Conservation (phyloP, 35 echinoderm and acorn worm species). For the Chiridota heheva region DNA sequence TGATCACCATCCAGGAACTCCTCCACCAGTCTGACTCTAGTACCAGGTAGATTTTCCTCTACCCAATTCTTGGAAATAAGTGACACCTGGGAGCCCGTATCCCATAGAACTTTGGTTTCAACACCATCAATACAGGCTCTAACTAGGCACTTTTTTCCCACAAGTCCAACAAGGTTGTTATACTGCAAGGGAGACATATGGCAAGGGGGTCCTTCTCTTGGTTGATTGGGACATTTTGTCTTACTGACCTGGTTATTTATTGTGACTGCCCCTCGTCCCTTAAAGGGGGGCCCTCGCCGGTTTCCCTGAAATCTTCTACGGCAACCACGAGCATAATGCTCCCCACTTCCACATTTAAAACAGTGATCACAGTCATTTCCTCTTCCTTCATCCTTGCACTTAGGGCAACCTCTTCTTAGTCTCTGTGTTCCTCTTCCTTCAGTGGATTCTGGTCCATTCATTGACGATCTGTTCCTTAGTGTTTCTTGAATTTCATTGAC, state of each 20-base stretch:
- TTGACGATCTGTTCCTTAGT: not conserved
- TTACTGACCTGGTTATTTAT: constrained; percentile 11
- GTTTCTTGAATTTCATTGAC: not conserved
- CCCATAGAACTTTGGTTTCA: not conserved
- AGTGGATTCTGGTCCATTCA: not conserved
- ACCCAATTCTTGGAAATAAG: constrained; percentile 5
- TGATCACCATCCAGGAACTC: constrained; percentile 14
- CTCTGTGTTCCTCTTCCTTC: not conserved
- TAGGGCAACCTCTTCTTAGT: constrained; percentile 12
- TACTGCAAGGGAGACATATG: not conserved
- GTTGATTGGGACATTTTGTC: not conserved
- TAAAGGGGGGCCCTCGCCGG: constrained; percentile 15
- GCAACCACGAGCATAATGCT: constrained; percentile 53
- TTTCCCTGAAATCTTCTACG: constrained; percentile 28
- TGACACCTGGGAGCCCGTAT: too few species aligned
- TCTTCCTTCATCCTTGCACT: constrained; percentile 8
- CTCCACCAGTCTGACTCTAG: not conserved
- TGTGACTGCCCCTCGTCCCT: constrained; percentile 14
- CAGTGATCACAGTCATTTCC: constrained; percentile 51
- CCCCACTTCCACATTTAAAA: constrained; percentile 50
- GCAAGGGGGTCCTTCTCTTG: not conserved
- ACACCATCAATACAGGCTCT: too few species aligned
- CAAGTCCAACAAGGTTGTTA: not conserved
- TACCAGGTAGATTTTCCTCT: not conserved
- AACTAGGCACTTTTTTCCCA: too few species aligned